These are phyloP conservation scores for Itoplectis maculator DNA, from an alignment of 2,888 invertebrate species.

Conservation along the genomic window DNA sequence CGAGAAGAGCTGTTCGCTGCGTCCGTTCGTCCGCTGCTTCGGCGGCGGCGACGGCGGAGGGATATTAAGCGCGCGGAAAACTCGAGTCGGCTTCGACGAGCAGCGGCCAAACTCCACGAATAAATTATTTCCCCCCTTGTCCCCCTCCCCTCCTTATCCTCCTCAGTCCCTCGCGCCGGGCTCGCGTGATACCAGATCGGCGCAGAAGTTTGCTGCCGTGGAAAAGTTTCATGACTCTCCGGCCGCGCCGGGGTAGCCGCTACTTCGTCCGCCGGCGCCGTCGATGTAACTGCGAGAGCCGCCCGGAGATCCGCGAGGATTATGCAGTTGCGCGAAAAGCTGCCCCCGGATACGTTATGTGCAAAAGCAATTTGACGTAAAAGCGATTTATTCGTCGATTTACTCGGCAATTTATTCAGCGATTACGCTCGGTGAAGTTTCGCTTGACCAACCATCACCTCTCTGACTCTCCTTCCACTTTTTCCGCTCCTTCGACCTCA, in stretches of 20 bases:
- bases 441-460: conserved; percentile 9
- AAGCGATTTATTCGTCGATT: conserved; percentile 37
- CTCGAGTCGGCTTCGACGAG: conserved; percentile 45
- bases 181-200: conserved; percentile 46
- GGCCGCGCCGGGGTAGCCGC: conserved; percentile 43
- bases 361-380: conserved; percentile 50
- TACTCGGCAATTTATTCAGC: conserved; percentile 32
- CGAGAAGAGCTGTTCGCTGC: background rate
- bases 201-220: conserved; percentile 41
- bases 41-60: conserved; percentile 42
- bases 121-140: conserved; percentile 66
- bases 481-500: no score
- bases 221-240: conserved; percentile 56
- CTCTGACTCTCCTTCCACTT: no score
- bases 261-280: background rate
- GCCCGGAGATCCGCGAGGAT: conserved; percentile 21
- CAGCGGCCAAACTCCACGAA: conserved; percentile 59
- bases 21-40: conserved; percentile 22
- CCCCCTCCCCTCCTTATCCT: background rate
- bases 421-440: conserved; percentile 8
- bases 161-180: conserved; percentile 20
- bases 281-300: conserved; percentile 15
- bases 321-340: conserved; percentile 47
- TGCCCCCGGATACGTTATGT: conserved; percentile 35
- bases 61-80: conserved; percentile 62